phyloP scores from a whole-genome alignment of 2,888 invertebrate genomes.

The Eretmocerus hayati region DNA sequence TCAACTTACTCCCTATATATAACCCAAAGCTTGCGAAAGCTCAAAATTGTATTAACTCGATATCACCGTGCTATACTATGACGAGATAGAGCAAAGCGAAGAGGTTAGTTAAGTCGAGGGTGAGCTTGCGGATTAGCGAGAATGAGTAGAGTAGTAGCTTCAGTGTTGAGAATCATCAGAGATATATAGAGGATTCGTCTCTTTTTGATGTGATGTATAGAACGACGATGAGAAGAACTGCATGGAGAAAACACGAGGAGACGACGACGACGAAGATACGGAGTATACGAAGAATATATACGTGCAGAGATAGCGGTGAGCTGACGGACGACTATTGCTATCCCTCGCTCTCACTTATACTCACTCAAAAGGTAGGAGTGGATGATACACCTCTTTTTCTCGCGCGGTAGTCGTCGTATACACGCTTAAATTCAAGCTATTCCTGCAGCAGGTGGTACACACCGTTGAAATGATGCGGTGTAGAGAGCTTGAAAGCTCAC shows the following conservation, averaged over 20 bases:
- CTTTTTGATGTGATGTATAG: too few species aligned
- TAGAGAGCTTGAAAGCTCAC: too few species aligned
- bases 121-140: conserved; percentile 11
- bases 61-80: conserved; percentile 28
- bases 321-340: conserved; percentile 9
- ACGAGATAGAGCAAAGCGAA: conserved; percentile 23
- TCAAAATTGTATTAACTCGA: conserved; percentile 40
- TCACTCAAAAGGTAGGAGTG: too few species aligned
- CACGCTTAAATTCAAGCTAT: background rate
- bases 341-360: background rate
- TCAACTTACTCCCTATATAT: too few species aligned
- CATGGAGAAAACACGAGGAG: too few species aligned
- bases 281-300: too few species aligned
- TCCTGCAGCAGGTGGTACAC: background rate
- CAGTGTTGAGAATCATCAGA: background rate
- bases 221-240: too few species aligned
- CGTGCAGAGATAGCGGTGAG: background rate
- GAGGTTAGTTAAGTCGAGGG: conserved; percentile 36
- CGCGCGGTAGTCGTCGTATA: conserved; percentile 10
- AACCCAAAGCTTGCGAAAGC: too few species aligned
- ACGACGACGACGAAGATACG: too few species aligned
- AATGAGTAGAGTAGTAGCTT: background rate
- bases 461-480: too few species aligned
- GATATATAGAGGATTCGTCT: too few species aligned
- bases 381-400: conserved; percentile 12